A percentile compares a stretch with the other conserved stretches of the same genome.
Conservation (phyloP, 2,797 vertebrate species). For the Microcaecilia unicolor region DNA sequence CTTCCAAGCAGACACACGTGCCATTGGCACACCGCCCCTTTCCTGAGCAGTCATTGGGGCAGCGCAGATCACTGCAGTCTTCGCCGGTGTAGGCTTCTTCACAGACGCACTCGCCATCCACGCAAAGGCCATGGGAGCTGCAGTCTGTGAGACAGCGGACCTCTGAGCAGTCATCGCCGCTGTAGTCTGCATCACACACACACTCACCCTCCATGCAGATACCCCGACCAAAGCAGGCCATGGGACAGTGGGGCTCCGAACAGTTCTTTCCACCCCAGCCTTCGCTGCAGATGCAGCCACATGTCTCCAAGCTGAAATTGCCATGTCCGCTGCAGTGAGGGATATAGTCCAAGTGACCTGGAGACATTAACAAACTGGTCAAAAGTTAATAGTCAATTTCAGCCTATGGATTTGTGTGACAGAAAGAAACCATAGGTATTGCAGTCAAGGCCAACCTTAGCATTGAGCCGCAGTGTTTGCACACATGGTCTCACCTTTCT, state of each 20-base stretch:
- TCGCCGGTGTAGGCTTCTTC: slow-evolving; percentile 83
- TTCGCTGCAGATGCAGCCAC: slow-evolving; percentile 84
- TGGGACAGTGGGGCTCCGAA: slow-evolving; percentile 77
- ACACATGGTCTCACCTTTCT: no score
- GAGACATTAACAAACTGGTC: no score
- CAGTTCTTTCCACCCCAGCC: slow-evolving; percentile 94
- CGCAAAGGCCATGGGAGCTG: slow-evolving; percentile 79
- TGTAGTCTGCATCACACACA: slow-evolving; percentile 82
- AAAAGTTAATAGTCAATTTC: neutral
- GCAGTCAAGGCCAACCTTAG: no score
- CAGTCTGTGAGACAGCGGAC: slow-evolving; percentile 80
- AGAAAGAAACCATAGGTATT: no score
- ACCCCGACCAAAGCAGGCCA: slow-evolving; percentile 85
- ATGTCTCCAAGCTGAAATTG: slow-evolving; percentile 87
- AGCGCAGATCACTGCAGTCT: slow-evolving; percentile 76
- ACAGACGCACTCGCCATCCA: slow-evolving; percentile 87
- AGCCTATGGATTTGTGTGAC: no score
- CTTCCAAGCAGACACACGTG: slow-evolving; percentile 79
- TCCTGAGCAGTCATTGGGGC: slow-evolving; percentile 84
- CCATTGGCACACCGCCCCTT: slow-evolving; percentile 79
- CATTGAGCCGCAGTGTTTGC: no score
- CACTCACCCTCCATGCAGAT: slow-evolving; percentile 88
- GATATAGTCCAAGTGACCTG: slow-evolving; percentile 62
- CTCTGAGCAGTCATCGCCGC: slow-evolving; percentile 87
- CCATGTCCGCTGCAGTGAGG: slow-evolving; percentile 88